Base-by-base conservation (phyloP, 1,140 invertebrate species). In the Drosophila watanabei region DNA sequence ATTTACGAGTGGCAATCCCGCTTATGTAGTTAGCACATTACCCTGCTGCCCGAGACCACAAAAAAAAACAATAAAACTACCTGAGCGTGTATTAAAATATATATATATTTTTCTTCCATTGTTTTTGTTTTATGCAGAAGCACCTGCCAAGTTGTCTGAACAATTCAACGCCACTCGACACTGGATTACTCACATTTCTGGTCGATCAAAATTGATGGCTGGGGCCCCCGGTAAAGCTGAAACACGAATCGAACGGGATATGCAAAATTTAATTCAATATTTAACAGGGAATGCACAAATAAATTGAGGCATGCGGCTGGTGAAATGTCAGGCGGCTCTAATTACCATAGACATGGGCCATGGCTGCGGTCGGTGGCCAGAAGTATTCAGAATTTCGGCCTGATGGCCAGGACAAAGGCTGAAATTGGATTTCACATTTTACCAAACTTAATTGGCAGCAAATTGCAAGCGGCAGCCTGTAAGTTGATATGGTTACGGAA, bases 301-400 rank as follows among this genome's bases (percentile, higher is more conserved):
- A 73, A 69, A 73, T 72, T 63, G 33, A 13, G 35, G 46, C 20
- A 11, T 8, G 43, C 10, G 16, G 28, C 30, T 52, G 49, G 10
- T 11, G 8, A 86, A 76, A 86, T 86, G 83, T 86, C 83, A 83
- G 63, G 4, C 20, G 5, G 28, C 70, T 73, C n/a, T 59, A 61
- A 85, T 87, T 82, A 63, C 33, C 75, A 75, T 60, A 39, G 72
- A 65, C 43, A 43, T 24, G 35, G 7, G 8, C 56, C 10, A 13
- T 7, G 20, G 8, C 32, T 59, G 54, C 39, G 48, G 62, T 35
- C 4, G 66, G 16, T 24, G 45, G 14, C 28, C 35, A 16, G 46
- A 30, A 37, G 24, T 6, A 16, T 59, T 24, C 41, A 30, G 60
- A 48, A 68, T 24, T 49, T 16, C n/a, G 18, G 20, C 13, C 8